These are phyloP conservation scores for Drosophila ambigua DNA, from an alignment of 1,140 invertebrate genomes.

Conservation along the genomic window DNA sequence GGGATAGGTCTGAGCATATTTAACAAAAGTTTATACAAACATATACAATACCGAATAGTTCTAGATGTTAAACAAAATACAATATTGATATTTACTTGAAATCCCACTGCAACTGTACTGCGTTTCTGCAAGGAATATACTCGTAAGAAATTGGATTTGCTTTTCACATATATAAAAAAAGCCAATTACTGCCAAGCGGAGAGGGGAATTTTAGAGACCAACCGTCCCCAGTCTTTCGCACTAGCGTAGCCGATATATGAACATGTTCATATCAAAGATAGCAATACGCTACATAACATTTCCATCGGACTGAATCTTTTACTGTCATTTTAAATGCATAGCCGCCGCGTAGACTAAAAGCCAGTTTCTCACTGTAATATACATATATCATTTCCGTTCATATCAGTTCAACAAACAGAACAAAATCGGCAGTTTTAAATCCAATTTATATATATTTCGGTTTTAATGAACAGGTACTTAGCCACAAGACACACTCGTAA, in stretches of 20 bases:
- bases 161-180: conserved; percentile 9
- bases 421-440: conserved; percentile 39
- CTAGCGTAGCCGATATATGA: conserved; percentile 58
- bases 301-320: conserved; percentile 72
- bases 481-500: conserved; percentile 8
- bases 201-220: conserved; percentile 6
- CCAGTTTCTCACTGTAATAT: conserved; percentile 41
- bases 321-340: conserved; percentile 74
- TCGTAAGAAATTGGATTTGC: conserved; percentile 15
- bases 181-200: conserved; percentile 45
- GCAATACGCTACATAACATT: conserved; percentile 51
- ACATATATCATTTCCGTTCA: conserved; percentile 75
- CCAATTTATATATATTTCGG: conserved; percentile 33
- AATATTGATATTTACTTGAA: conserved; percentile 31
- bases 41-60: conserved; percentile 35
- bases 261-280: conserved; percentile 63
- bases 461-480: conserved; percentile 23
- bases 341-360: conserved; percentile 48
- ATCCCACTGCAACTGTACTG: conserved; percentile 45
- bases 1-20: conserved; percentile 39
- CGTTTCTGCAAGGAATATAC: conserved; percentile 4
- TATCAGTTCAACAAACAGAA: conserved; percentile 60
- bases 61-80: conserved; percentile 50
- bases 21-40: conserved; percentile 25
- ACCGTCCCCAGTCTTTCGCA: conserved; percentile 23